phyloP scores from a whole-genome alignment of 2,888 invertebrate genomes.

The Conistra vaccinii region DNA sequence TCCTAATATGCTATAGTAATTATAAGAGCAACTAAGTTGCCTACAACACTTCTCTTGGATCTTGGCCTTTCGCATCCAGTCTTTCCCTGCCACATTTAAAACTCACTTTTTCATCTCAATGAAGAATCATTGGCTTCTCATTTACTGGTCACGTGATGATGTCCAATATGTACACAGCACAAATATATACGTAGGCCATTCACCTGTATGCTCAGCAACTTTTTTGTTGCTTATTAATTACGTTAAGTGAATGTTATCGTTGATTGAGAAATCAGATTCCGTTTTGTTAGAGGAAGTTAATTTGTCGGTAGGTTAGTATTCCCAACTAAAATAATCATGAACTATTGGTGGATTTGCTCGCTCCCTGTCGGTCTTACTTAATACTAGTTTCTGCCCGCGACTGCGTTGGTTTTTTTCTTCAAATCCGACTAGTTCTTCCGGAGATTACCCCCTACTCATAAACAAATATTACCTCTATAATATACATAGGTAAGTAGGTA shows the following conservation, averaged over 20 bases:
- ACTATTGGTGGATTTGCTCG: background rate
- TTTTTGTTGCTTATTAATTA: slow-evolving; percentile 40
- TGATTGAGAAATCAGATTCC: slow-evolving; percentile 37
- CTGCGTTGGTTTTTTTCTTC: too few species aligned
- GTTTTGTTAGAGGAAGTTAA: background rate
- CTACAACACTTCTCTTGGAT: background rate
- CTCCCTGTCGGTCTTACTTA: too few species aligned
- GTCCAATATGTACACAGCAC: slow-evolving; percentile 42
- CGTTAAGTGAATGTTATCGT: slow-evolving; percentile 26
- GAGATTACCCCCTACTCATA: too few species aligned
- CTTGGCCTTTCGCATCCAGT: background rate
- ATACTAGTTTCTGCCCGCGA: too few species aligned
- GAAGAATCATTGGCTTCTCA: slow-evolving; percentile 5
- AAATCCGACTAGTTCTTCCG: too few species aligned
- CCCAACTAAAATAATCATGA: background rate
- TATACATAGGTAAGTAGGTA: too few species aligned
- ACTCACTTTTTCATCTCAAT: background rate
- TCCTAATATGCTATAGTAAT: background rate
- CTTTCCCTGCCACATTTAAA: background rate
- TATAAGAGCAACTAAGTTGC: background rate
- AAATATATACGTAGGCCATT: slow-evolving; percentile 65
- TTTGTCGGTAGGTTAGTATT: background rate
- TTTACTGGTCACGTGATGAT: slow-evolving; percentile 12
- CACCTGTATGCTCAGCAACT: slow-evolving; percentile 69
- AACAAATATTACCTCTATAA: too few species aligned